phyloP scores from a whole-genome alignment of 35 echinoderm and acorn worm genomes.

The Hemicentrotus pulcherrimus region DNA sequence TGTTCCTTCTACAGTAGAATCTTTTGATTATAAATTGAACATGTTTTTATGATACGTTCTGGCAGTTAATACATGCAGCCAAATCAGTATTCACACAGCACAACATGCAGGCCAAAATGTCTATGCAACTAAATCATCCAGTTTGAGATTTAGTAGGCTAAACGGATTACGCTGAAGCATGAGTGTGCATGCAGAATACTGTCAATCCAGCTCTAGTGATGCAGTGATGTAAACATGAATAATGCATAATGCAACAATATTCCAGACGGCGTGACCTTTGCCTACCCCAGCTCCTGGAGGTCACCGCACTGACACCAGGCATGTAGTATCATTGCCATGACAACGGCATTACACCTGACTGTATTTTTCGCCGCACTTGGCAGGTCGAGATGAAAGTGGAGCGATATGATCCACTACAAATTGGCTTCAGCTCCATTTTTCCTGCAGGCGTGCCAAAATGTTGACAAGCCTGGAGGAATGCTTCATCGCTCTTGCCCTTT shows the following conservation, averaged over 20 bases:
- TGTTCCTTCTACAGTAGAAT: too few species aligned
- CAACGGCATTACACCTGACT: not conserved
- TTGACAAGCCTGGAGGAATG: conserved; percentile 20
- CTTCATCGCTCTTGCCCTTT: conserved; percentile 29
- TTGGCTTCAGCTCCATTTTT: not conserved
- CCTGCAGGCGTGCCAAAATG: not conserved
- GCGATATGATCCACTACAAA: not conserved
- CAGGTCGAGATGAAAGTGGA: not conserved
- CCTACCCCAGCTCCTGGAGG: not conserved
- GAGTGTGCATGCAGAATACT: not conserved
- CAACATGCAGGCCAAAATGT: too few species aligned
- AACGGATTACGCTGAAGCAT: too few species aligned
- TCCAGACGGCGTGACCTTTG: not conserved
- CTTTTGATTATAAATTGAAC: too few species aligned
- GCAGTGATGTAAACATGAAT: not conserved
- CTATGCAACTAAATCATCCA: too few species aligned
- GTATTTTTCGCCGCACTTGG: not conserved
- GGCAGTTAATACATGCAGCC: too few species aligned
- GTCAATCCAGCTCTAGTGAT: not conserved
- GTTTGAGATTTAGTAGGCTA: too few species aligned
- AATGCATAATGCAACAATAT: not conserved
- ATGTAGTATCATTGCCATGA: not conserved
- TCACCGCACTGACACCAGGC: conserved; percentile 5
- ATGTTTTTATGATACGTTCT: too few species aligned
- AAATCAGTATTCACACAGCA: too few species aligned